Conservation (phyloP, 2,888 invertebrate species). For the Octonoba sinensis region DNA sequence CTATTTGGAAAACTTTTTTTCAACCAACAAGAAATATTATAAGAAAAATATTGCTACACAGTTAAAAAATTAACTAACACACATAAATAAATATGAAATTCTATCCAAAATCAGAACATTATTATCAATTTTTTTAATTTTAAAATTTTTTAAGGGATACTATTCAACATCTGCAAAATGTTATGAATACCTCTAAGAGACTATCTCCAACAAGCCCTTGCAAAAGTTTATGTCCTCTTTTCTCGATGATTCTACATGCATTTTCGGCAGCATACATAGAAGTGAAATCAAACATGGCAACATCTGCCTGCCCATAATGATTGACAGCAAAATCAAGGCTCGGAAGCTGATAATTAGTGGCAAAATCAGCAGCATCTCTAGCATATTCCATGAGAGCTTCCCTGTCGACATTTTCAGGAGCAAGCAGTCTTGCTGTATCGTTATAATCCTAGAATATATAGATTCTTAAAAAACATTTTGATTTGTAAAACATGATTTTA, state of each 20-base stretch:
- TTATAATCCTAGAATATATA: slow-evolving; percentile 80
- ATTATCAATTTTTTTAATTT: too few relatives aligned
- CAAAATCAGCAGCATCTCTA: slow-evolving; percentile 93
- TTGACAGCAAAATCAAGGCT: slow-evolving; percentile 95
- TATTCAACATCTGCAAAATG: slow-evolving; percentile 30
- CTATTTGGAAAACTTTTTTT: too few relatives aligned
- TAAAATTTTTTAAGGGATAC: too few relatives aligned
- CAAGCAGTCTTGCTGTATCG: slow-evolving; percentile 89
- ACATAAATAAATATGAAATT: too few relatives aligned
- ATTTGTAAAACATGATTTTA: not conserved
- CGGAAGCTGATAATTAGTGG: slow-evolving; percentile 88
- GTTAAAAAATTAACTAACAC: too few relatives aligned
- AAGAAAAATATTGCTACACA: too few relatives aligned
- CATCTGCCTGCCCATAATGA: slow-evolving; percentile 96
- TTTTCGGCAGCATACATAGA: slow-evolving; percentile 98
- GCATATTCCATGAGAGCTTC: slow-evolving; percentile 91
- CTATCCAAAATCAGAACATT: too few relatives aligned
- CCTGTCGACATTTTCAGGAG: slow-evolving; percentile 90
- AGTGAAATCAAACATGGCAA: slow-evolving; percentile 99
- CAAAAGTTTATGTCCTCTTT: slow-evolving; percentile 83
- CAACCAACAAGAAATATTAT: too few relatives aligned
- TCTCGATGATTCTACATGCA: slow-evolving; percentile 86
- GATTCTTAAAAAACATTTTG: not conserved
- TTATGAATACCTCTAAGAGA: slow-evolving; percentile 81
- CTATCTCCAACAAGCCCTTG: slow-evolving; percentile 96